Base-by-base conservation (phyloP, 2,888 invertebrate species). In the Acleris emargana region DNA sequence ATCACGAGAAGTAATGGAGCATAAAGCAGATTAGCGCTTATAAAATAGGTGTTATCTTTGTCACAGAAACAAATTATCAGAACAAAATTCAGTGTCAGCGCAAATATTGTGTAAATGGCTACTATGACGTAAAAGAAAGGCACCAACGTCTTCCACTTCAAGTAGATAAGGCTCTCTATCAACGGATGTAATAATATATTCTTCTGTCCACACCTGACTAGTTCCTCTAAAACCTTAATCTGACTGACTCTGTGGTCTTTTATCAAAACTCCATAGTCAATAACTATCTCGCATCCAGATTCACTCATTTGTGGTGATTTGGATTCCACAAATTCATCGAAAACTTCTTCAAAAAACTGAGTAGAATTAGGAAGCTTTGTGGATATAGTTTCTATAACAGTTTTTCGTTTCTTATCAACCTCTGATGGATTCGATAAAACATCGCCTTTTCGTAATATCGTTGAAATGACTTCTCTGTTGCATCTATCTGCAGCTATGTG, bases 391-490 rank as follows among this genome's bases (percentile, higher is more conserved):
- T 82, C 81, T 16, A 83, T 74, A 11, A 79, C 79, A 4, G 81
- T 73, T 52, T 72, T 72, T 20, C 66, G 67, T n/a, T 57, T 61
- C 42, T 47, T 68, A 52, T 68, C 69, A 58, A 16, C 59, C 50
- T 67, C 53, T 5, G 50, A 62, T 13, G 71, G 67, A 16, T 64
- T 58, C 0, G 76, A 73, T 18, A 78, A 54, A 55, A 80, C 77
- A 18, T 76, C 76, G 5, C 80, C 80, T 50, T 73, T 61, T 43
- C 72, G 55, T 38, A 72, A 42, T 17, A 74, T 71, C 2, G 64
- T 54, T 38, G 70, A 60, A 22, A 91, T 82, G 73, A 88, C 89
- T 58, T 90, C 87, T 59, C 87, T 82, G 67, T 89, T 88, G 20
- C 93, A 89, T 67, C 87, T 82, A 47, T 81, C 80, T 16, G 90